Evolutionary conservation across 2,888 invertebrate genomes (phyloP), one percentile per base, ranked within the genome.

Genomic region (Steromphala cineraria): DNA sequence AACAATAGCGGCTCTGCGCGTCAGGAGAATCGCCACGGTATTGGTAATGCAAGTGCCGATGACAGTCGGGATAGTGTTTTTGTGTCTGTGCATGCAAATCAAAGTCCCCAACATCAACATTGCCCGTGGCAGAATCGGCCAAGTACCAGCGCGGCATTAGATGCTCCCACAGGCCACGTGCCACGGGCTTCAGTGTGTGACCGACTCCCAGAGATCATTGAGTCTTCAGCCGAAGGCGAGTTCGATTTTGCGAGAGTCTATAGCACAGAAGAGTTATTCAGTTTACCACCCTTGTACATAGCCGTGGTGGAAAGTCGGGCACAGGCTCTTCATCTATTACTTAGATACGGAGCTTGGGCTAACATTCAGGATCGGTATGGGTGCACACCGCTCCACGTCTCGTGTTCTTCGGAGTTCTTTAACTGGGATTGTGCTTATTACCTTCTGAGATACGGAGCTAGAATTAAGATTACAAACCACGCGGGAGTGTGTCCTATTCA

Each of bases 381-480:
- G 24, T 95, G 95, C 89, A 95, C 95, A 19, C 95, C 95, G 0
- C 92, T 95, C 24, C 95, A 95, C 89, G 90, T 95, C 78, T 95
- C 95, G 36, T 94, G 95, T 62, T 94, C 94, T 80, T 94, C 94
- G 86, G 94, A 94, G n/a, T 94, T 94, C 81, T 94, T 95, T 77
- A 94, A 94, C 71, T 94, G 94, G 94, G 94, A 95, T 81, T 94
- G 94, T 86, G 94, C 94, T 71, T 91, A 94, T 67, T 93, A 94
- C 84, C 92, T 95, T 85, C 90, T 95, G 84, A 94, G 94, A 89
- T 92, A 94, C 82, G 95, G 95, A 40, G 95, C 94, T 19, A 88
- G 85, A 78, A 94, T 95, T 74, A 90, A 92, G 80, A 84, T 93
- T 74, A 87, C 90, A 75, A 95, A 95, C 92, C 92, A 93, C 79